Evolutionary conservation across 2,113 vertebrate species (phyloP), one percentile per base, ranked within the genome.

Genomic region (Mola mola): DNA sequence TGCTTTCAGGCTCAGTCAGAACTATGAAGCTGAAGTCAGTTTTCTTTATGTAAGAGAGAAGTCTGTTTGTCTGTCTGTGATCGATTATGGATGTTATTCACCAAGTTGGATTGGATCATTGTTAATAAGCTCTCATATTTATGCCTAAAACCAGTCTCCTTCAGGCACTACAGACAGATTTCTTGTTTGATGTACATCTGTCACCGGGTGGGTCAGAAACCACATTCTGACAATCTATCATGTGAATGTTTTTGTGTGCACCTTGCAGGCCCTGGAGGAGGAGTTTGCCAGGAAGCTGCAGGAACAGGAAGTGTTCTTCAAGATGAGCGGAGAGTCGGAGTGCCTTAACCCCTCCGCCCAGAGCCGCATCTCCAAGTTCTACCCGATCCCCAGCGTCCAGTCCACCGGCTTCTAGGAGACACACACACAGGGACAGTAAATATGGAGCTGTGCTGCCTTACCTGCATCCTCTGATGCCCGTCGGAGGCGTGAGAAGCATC

Each of bases 291-390:
- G 97, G 41, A 98, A 98, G 79, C 91, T 97, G 8, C 97, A 99
- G 84, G 97, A 99, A 78, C 97, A 99, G 85, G 97, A 99, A 83
- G 95, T 99, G 47, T 99, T 99, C 90, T 99, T 99, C 90, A 97
- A 94, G 92, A 98, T 98, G 96, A 97, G 95, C 46, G 97, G 97
- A 21, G 97, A 99, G 69, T 99, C 97, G 0, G 97, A 99, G 94
- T 99, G 96, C 94, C 96, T 99, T 93, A 99, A 99, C 82, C 97
- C 97, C 66, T 94, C 93, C 20, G 86, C 96, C 4, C 96, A 98
- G 87, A 99, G 96, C 85, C 93, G 97, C 55, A 96, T 99, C 60
- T 98, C 97, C 59, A 98, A 97, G 73, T 99, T 99, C 82, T 99
- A 99, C 59, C 95, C 95, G 9, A 93, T 99, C 77, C 97, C 97